These are phyloP conservation scores for Acanthurus tractus DNA, from an alignment of 2,797 vertebrate genomes.

Conservation along the genomic window DNA sequence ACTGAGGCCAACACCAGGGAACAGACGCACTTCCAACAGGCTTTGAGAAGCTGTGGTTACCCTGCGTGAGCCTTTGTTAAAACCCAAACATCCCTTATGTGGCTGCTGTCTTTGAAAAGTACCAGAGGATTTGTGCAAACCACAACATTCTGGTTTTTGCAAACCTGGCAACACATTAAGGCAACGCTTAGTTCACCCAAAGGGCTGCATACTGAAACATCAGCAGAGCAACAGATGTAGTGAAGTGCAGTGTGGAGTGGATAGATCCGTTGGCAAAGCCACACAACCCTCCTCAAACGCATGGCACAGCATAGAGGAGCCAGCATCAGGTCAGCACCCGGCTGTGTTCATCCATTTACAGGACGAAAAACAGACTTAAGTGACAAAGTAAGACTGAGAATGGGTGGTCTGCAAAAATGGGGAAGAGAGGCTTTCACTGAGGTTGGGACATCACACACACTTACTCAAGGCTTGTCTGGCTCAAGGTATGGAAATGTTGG, in stretches of 20 bases:
- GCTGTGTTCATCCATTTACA: not conserved
- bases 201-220: conserved; percentile 31
- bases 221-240: conserved; percentile 30
- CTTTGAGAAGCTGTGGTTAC: conserved; percentile 43
- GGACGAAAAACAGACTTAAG: conserved; percentile 1
- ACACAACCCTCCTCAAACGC: conserved; percentile 5
- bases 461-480: not conserved
- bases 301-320: conserved; percentile 7
- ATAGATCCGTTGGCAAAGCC: conserved; percentile 21
- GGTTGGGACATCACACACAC: not conserved
- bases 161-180: conserved; percentile 43
- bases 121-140: conserved; percentile 35
- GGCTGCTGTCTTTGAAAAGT: conserved; percentile 41
- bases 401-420: not conserved
- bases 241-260: conserved; percentile 19
- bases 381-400: not conserved
- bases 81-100: conserved; percentile 43
- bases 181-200: conserved; percentile 17
- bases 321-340: conserved; percentile 10
- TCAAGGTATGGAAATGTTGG: not conserved
- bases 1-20: conserved; percentile 15
- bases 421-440: too few species aligned
- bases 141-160: conserved; percentile 33
- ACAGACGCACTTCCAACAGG: conserved; percentile 26
- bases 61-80: conserved; percentile 26